phyloP scores from a whole-genome alignment of 2,113 vertebrate species.

The Protobothrops flavoviridis region DNA sequence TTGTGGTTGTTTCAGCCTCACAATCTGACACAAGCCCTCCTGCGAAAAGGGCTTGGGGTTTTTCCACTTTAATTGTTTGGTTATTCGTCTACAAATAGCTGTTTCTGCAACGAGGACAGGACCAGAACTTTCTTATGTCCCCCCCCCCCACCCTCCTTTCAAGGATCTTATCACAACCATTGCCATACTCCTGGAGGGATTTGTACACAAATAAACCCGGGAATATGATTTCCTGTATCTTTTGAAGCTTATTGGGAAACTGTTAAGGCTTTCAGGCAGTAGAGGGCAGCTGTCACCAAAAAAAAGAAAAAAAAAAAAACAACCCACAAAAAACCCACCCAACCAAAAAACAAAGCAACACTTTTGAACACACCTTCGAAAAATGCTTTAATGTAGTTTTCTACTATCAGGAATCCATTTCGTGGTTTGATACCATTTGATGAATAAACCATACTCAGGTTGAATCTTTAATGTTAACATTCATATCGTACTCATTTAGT shows the following conservation, averaged over 20 bases:
- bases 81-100: slow-evolving; percentile 25
- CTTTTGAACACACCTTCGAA: background rate
- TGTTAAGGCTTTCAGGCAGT: background rate
- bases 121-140: background rate
- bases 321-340: too few species aligned
- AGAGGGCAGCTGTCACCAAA: background rate
- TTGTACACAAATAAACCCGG: background rate
- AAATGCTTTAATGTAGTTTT: background rate
- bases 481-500: background rate
- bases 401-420: background rate
- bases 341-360: background rate
- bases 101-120: slow-evolving; percentile 13
- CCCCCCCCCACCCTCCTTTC: background rate
- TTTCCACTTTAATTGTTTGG: slow-evolving; percentile 24
- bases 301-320: background rate
- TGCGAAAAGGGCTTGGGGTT: background rate
- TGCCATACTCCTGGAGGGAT: background rate
- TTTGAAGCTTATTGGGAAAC: background rate
- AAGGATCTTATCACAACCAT: background rate
- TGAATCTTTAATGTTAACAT: background rate
- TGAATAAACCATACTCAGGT: background rate
- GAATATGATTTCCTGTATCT: background rate
- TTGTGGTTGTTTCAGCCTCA: slow-evolving; percentile 3
- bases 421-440: background rate
- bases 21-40: slow-evolving; percentile 26